phyloP scores from a whole-genome alignment of 2,888 invertebrate genomes.

The Lepidochitona cinerea region DNA sequence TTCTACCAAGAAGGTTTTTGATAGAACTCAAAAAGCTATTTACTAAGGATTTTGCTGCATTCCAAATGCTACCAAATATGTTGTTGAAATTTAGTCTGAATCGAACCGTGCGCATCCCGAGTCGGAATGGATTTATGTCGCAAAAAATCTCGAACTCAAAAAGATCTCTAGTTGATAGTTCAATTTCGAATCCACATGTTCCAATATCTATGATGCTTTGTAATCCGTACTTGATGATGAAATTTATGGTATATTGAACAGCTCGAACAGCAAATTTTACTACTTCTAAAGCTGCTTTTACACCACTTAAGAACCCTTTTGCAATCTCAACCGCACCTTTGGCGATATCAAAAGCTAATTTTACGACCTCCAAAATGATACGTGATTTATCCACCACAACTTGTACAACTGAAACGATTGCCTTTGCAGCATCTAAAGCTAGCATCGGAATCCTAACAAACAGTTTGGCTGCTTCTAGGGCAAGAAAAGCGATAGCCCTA shows the following conservation, averaged over 20 bases:
- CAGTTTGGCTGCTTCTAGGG: constrained; percentile 3
- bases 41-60: constrained; percentile 4
- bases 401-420: background rate
- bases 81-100: constrained; percentile 9
- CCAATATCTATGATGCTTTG: constrained; percentile 6
- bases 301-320: background rate
- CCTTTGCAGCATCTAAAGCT: constrained; percentile 2
- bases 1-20: background rate
- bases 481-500: background rate
- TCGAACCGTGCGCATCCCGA: background rate
- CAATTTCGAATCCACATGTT: background rate
- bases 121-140: background rate
- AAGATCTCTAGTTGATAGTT: background rate
- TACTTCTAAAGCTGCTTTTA: background rate
- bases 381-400: constrained; percentile 2
- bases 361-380: background rate
- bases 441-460: background rate
- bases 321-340: background rate
- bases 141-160: constrained; percentile 9
- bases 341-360: background rate
- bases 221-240: background rate
- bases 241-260: background rate
- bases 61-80: background rate
- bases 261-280: constrained; percentile 9
- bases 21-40: constrained; percentile 29